phyloP scores from a whole-genome alignment of 1,140 invertebrate genomes.

The Drosophila albomicans region DNA sequence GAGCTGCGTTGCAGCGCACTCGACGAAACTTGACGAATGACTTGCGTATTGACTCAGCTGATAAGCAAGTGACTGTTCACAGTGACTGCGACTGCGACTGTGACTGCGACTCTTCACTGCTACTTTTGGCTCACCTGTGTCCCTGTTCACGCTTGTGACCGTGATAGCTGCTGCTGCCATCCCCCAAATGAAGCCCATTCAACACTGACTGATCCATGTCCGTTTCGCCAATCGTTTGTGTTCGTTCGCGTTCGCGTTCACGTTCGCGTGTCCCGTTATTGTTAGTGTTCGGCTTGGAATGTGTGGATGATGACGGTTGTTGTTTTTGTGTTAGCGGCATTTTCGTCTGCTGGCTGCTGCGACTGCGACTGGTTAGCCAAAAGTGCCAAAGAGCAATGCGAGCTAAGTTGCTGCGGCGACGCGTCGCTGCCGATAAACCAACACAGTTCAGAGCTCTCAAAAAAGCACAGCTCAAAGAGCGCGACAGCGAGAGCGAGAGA shows the following conservation, averaged over 20 bases:
- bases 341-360: slow-evolving; percentile 37
- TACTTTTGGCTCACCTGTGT: slow-evolving; percentile 70
- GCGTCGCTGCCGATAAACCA: slow-evolving; percentile 56
- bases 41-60: slow-evolving; percentile 21
- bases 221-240: slow-evolving; percentile 72
- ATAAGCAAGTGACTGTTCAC: slow-evolving; percentile 11
- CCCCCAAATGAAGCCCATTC: slow-evolving; percentile 63
- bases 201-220: slow-evolving; percentile 79
- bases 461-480: slow-evolving; percentile 31
- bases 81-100: neutral
- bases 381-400: slow-evolving; percentile 63
- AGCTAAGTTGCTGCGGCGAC: slow-evolving; percentile 55
- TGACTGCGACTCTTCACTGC: neutral
- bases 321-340: slow-evolving; percentile 52
- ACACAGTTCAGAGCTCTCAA: slow-evolving; percentile 30
- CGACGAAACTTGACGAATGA: neutral
- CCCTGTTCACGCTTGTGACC: slow-evolving; percentile 77
- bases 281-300: slow-evolving; percentile 22
- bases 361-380: slow-evolving; percentile 47
- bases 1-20: neutral
- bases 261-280: slow-evolving; percentile 39
- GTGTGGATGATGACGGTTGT: slow-evolving; percentile 25
- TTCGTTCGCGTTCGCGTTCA: slow-evolving; percentile 42
- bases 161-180: slow-evolving; percentile 47
- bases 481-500: slow-evolving; percentile 2